A percentile compares a stretch with the other conserved stretches of the same genome.
Conservation (phyloP, 2,113 vertebrate genomes). For the Suncus etruscus region DNA sequence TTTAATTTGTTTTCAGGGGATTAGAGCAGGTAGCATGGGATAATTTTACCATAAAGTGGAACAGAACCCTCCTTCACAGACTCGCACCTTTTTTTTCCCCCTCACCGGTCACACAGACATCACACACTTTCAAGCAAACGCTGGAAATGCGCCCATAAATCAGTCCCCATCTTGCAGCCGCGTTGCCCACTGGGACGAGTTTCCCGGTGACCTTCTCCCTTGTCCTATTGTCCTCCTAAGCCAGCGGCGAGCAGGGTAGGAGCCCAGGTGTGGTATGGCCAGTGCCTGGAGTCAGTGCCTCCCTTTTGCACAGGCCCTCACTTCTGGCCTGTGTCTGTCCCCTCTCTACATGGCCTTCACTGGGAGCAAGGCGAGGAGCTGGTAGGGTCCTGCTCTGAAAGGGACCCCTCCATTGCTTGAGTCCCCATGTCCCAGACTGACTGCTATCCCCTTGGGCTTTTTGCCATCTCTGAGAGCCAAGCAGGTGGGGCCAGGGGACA, state of each 20-base stretch:
- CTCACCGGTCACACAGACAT: constrained; percentile 87
- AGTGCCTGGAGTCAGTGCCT: no score
- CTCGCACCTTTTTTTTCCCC: constrained; percentile 80
- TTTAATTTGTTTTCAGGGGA: constrained; percentile 99
- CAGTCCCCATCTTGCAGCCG: constrained; percentile 87
- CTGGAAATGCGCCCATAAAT: constrained; percentile 92
- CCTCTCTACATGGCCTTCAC: no score
- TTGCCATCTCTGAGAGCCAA: no score
- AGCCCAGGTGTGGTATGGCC: no score
- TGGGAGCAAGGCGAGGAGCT: no score
- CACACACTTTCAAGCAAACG: constrained; percentile 93
- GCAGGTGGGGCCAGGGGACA: no score
- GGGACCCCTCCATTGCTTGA: no score
- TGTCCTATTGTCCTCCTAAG: constrained; percentile 85
- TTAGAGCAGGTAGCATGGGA: constrained; percentile 98
- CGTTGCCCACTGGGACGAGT: constrained; percentile 84
- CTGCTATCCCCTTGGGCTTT: no score
- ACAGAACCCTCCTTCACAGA: constrained; percentile 90
- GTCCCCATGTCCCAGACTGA: no score
- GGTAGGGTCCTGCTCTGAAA: no score
- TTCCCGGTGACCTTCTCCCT: constrained; percentile 90
- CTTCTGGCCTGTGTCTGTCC: no score
- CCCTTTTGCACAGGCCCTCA: no score
- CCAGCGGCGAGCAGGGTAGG: background rate
- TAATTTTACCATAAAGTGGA: constrained; percentile 96